Conservation (phyloP, 2,888 invertebrate species). For the Epistrophella euchroma region DNA sequence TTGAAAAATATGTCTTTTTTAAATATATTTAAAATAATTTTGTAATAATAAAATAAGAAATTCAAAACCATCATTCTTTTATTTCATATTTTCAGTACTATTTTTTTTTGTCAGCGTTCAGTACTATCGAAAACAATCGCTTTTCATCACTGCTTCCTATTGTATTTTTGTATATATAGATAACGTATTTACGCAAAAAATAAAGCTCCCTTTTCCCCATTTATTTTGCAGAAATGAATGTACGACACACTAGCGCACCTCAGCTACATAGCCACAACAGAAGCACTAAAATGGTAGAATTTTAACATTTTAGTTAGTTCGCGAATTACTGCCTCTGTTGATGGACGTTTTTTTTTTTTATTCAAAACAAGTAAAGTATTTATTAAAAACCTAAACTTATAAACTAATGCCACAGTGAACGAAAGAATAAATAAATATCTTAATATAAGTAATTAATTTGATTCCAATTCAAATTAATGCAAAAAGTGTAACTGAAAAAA, state of each 20-base stretch:
- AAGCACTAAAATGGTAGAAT: slow-evolving; percentile 50
- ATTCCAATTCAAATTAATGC: slow-evolving; percentile 18
- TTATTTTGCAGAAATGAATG: slow-evolving; percentile 32
- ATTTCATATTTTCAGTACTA: too few relatives aligned
- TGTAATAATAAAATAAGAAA: too few relatives aligned
- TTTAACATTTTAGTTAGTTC: slow-evolving; percentile 63
- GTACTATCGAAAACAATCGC: too few relatives aligned
- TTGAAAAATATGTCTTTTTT: too few relatives aligned
- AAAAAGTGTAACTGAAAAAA: slow-evolving; percentile 25
- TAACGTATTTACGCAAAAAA: background rate
- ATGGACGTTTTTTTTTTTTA: slow-evolving; percentile 46
- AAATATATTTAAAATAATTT: too few relatives aligned
- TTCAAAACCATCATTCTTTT: too few relatives aligned
- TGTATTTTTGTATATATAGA: background rate
- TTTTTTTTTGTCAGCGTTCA: too few relatives aligned
- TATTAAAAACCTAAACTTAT: slow-evolving; percentile 6
- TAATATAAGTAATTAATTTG: slow-evolving; percentile 13
- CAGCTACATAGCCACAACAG: background rate
- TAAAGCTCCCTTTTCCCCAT: slow-evolving; percentile 35
- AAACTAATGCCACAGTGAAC: slow-evolving; percentile 54
- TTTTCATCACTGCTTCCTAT: too few relatives aligned
- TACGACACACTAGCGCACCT: slow-evolving; percentile 22
- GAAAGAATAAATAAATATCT: slow-evolving; percentile 10
- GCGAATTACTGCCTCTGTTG: slow-evolving; percentile 64
- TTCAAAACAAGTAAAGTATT: slow-evolving; percentile 11